Evolutionary conservation across 2,888 invertebrate genomes (phyloP), one percentile per base, ranked within the genome.

Genomic region (Polydesmus complanatus): DNA sequence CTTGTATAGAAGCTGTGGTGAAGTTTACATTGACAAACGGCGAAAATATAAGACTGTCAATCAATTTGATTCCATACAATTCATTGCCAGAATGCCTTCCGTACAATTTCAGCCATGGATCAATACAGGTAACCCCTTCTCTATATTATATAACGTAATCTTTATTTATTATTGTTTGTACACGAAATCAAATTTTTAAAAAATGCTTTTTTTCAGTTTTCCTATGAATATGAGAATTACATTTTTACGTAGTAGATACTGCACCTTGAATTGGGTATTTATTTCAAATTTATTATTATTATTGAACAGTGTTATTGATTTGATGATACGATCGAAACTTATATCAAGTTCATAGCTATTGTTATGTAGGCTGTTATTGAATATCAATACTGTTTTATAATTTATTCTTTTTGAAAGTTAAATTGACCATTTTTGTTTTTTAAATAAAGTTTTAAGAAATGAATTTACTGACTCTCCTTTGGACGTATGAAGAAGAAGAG

Each of bases 21-120:
- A 97, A 97, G 75, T 94, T 94, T 77, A 96, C 96, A 59, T 96
- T 96, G 74, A 94, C 91, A 74, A 95, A 97, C 77, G 97, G 96
- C 26, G 94, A 94, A 73, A 97, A 97, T 78, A 98, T 97, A 66
- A 93, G 82, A 70, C 93, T 93, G 72, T 95, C 93, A 19, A 88
- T 88, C 60, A 96, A 81, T 63, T 87, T 84, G 67, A 97, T 96
- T 76, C 96, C 95, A 78, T 97, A 97, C 71, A 98, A 95, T 79
- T 98, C 97, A 75, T 98, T 98, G 67, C 97, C 97, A 1, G 96
- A 96, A 75, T 96, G 96, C 73, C 91, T 88, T 21, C 97, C 97
- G 74, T 97, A 97, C n/a, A 95, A 79, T 60, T 91, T 82, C 76
- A 96, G 95, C 97, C 97, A 98, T 75, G 96, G 93, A 76, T 97